Percentiles rank a stretch among this genome's conserved stretches.
Evolutionary conservation across 1,140 invertebrate genomes (phyloP).

Genomic region (Heterodera schachtii): DNA sequence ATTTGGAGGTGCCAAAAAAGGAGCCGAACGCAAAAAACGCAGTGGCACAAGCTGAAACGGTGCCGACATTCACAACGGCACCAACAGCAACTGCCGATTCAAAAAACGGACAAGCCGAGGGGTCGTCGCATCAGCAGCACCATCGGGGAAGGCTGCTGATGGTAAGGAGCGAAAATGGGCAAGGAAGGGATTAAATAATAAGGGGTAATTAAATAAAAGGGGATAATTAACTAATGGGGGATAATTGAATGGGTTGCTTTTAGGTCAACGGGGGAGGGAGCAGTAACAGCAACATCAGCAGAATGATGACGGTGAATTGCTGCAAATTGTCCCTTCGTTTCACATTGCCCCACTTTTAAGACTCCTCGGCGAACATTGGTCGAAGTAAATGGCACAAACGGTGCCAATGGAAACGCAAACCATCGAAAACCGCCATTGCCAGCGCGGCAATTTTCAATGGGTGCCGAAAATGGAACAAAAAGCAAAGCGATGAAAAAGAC

Average conservation of each 20-base stretch:
- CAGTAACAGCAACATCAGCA: background rate
- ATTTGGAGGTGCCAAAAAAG: too few relatives aligned
- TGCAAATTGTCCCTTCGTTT: too few relatives aligned
- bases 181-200: background rate
- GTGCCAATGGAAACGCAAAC: background rate
- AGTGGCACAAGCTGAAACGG: background rate
- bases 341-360: background rate
- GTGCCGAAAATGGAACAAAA: background rate
- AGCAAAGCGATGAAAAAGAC: background rate
- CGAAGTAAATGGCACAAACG: background rate
- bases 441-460: background rate
- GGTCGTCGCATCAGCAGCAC: slow-evolving; percentile 18
- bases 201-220: background rate
- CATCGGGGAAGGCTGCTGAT: slow-evolving; percentile 21
- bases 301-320: background rate
- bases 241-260: background rate
- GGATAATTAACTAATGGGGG: background rate
- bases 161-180: slow-evolving; percentile 9
- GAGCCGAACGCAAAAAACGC: background rate
- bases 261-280: background rate
- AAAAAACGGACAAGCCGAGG: slow-evolving; percentile 35
- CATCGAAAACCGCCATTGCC: slow-evolving; percentile 8
- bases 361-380: slow-evolving; percentile 5
- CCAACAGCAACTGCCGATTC: background rate
- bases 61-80: slow-evolving; percentile 5